Evolutionary conservation across 2,797 vertebrate genomes (phyloP), one percentile per base, ranked within the genome.

Genomic region (Schizothorax lantsangensis): DNA sequence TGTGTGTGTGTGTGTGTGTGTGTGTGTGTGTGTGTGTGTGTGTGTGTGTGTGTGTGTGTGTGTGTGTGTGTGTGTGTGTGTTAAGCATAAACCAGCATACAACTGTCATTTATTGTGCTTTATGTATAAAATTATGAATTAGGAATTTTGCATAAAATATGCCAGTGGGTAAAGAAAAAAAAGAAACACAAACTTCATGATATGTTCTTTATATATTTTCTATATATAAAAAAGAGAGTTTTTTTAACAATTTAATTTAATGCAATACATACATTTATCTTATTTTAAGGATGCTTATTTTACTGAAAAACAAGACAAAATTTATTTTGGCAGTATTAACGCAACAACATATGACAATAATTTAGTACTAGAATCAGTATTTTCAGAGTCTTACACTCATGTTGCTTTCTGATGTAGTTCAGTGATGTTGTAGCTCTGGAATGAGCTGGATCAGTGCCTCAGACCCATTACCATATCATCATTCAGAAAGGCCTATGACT

Each of bases 381-480:
- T 5, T 40, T 9, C 36, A 59, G 21, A 1, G 23, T 47, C 5
- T 21, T 33, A 30, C 5, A 3, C 33, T 59, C 36, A 79, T 19
- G 2, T 52, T 54, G 45, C 40, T 80, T 6, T 8, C 52, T 59
- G 21, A 40, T 36, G 38, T 54, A 79, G 6, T 49, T 49, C 43
- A 9, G 62, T 81, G 79, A 68, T 36, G 43, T 15, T 49, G 3
- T 68, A 49, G 43, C 43, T 47, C 43, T 36, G 62, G 79, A 66
- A 66, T 84, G 62, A 79, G 64, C 43, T 81, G 83, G 36, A 40
- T 81, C 49, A 75, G 45, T 83, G 38, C 38, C n/a, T 43, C 15
- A 54, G 47, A 36, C 1, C 1, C 1, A 45, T 83, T 71, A 84
- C 66, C 30, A 38, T 74, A 64, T 45, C 38, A 77, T 57, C n/a